Percentiles rank a stretch among this genome's conserved stretches.
phyloP scores from a whole-genome alignment of 2,113 vertebrate genomes.

The rabbit (Oryctolagus cuniculus) region mOryCun1.1 NC_091440.1:119032001-119032500 shows the following conservation, averaged over 20 bases:
- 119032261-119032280: background rate
- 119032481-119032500: background rate
- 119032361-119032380: background rate
- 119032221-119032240: background rate
- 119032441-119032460: background rate
- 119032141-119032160: constrained; percentile 7
- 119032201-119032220: background rate
- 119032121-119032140: background rate
- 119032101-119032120: background rate
- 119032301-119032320: background rate
- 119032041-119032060: background rate
- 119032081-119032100: background rate
- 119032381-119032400: background rate
- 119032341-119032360: background rate
- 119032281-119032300: background rate
- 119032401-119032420: background rate
- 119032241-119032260: background rate
- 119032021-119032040: background rate
- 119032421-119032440: background rate
- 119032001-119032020: background rate
- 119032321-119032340: background rate
- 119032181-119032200: background rate
- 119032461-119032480: background rate
- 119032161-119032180: background rate
- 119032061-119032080: background rate